phyloP scores from a whole-genome alignment of 2,888 invertebrate genomes.

The Corythucha ciliata region DNA sequence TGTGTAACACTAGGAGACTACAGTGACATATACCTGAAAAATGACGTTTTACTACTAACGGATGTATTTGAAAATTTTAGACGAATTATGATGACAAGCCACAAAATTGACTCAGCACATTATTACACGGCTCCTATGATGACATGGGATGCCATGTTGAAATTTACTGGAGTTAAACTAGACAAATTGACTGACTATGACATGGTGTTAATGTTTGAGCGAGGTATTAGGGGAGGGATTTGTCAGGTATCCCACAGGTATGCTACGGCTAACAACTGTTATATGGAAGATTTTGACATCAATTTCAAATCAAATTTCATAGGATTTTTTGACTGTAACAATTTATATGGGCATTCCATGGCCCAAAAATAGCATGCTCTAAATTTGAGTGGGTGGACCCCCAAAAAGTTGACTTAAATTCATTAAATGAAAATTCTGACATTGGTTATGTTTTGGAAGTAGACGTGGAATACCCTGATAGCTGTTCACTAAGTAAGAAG shows the following conservation, averaged over 20 bases:
- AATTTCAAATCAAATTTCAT: neutral
- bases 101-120: constrained; percentile 36
- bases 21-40: constrained; percentile 39
- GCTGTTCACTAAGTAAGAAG: too few species aligned
- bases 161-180: constrained; percentile 32
- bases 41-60: constrained; percentile 39
- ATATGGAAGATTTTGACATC: constrained; percentile 3
- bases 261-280: constrained; percentile 3
- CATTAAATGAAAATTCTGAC: too few species aligned
- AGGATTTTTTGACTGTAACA: constrained; percentile 6
- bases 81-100: constrained; percentile 23
- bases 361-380: too few species aligned
- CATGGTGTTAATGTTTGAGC: constrained; percentile 5
- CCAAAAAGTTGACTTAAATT: too few species aligned
- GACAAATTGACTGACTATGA: constrained; percentile 29
- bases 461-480: too few species aligned
- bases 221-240: constrained; percentile 8
- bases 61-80: constrained; percentile 41
- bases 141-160: constrained; percentile 37
- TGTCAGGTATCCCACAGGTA: constrained; percentile 7
- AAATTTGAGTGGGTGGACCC: too few species aligned
- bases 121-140: constrained; percentile 38
- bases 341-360: constrained; percentile 1
- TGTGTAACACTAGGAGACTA: constrained; percentile 39
- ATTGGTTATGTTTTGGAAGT: too few species aligned